A percentile compares a stretch with the other conserved stretches of the same genome.
phyloP scores from a whole-genome alignment of 2,113 vertebrate genomes.

The Cavia porcellus region DNA sequence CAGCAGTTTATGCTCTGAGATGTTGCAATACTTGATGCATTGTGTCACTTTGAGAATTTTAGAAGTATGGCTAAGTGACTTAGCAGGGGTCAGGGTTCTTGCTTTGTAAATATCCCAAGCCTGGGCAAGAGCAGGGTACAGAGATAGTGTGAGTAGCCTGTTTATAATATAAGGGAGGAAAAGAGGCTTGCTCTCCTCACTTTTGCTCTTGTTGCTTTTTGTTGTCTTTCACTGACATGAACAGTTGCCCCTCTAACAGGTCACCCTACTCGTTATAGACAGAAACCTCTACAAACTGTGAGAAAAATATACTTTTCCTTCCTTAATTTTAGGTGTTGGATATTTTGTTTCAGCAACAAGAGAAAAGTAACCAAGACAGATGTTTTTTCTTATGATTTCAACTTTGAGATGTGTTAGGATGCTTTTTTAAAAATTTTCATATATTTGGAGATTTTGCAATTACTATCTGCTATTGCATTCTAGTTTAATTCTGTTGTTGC shows the following conservation, averaged over 20 bases:
- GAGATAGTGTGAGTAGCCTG: not conserved
- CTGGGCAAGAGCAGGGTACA: not conserved
- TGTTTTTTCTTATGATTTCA: slow-evolving; percentile 33
- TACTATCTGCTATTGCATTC: not conserved
- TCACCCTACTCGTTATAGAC: not conserved
- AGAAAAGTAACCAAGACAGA: not conserved
- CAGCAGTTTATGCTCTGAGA: not conserved
- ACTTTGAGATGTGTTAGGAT: not conserved
- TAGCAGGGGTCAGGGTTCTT: not conserved
- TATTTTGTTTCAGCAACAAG: not conserved
- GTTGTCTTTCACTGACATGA: not conserved
- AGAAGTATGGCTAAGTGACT: not conserved
- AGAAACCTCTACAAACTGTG: not conserved
- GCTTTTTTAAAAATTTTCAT: not conserved
- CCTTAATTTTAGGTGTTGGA: not conserved
- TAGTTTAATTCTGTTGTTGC: not conserved
- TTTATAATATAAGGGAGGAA: not conserved
- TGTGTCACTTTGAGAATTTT: not conserved
- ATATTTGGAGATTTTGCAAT: not conserved
- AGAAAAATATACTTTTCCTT: not conserved
- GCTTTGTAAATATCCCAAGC: not conserved
- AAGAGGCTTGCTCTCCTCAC: not conserved
- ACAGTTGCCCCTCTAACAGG: not conserved
- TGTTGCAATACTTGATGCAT: not conserved
- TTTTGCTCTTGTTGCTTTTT: not conserved